Evolutionary conservation across 2,113 vertebrate genomes (phyloP).

Genomic region (cat (Felis catus)): DNA sequence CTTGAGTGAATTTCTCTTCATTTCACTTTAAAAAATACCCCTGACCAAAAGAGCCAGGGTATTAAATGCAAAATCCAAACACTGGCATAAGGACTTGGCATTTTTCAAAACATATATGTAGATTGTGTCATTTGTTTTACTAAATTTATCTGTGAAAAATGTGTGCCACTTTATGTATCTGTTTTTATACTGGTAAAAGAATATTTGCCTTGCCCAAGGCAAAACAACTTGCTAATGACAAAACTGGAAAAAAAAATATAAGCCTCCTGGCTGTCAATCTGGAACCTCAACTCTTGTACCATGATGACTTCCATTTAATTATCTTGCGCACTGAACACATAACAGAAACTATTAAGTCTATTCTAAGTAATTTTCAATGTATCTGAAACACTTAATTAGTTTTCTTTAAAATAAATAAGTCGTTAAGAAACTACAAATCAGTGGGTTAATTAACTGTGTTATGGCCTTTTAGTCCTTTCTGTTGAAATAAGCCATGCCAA

Average conservation of each 20-base stretch:
- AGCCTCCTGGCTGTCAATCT: slow-evolving; percentile 23
- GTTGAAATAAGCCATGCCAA: slow-evolving; percentile 26
- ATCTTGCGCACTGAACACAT: background rate
- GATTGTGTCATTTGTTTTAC: background rate
- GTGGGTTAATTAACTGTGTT: slow-evolving; percentile 54
- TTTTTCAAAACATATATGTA: background rate
- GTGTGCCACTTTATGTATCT: background rate
- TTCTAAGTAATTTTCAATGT: slow-evolving; percentile 39
- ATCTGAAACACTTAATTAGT: slow-evolving; percentile 50
- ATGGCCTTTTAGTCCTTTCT: slow-evolving; percentile 28
- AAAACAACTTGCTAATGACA: slow-evolving; percentile 6
- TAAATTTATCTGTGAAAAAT: background rate
- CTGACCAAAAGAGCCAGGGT: background rate
- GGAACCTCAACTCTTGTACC: background rate
- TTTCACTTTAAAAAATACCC: slow-evolving; percentile 14
- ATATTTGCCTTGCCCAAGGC: background rate
- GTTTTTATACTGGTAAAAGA: slow-evolving; percentile 8
- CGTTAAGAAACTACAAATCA: slow-evolving; percentile 65
- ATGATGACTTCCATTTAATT: slow-evolving; percentile 44
- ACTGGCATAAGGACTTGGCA: background rate
- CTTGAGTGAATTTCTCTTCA: background rate
- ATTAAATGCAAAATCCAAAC: background rate
- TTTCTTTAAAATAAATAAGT: slow-evolving; percentile 68
- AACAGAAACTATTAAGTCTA: slow-evolving; percentile 12
- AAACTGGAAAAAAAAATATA: background rate